phyloP scores from a whole-genome alignment of 2,113 vertebrate species.

The Coptodon rendalli region DNA sequence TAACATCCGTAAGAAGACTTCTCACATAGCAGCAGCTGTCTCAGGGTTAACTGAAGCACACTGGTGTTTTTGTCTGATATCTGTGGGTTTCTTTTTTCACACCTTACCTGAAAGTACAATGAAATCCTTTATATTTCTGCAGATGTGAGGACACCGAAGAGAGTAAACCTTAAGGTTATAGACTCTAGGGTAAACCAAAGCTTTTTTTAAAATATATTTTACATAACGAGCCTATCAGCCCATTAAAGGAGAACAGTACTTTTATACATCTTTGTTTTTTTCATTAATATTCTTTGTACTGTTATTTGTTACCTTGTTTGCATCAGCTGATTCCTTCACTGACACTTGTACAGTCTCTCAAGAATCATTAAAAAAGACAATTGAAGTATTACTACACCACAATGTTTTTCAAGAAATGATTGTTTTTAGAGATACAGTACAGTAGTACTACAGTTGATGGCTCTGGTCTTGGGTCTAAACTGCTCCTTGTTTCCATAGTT shows the following conservation, averaged over 20 bases:
- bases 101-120: conserved; percentile 47
- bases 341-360: not conserved
- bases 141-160: conserved; percentile 85
- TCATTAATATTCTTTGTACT: conserved; percentile 14
- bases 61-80: conserved; percentile 17
- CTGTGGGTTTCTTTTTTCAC: conserved; percentile 16
- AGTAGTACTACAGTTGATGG: not conserved
- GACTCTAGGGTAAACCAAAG: conserved; percentile 80
- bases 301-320: conserved; percentile 70
- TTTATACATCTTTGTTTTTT: conserved; percentile 30
- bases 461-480: not conserved
- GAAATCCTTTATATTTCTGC: conserved; percentile 80
- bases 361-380: not conserved
- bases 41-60: conserved; percentile 4
- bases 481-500: conserved; percentile 35
- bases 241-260: conserved; percentile 45
- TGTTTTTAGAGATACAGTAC: not conserved
- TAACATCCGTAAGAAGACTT: not conserved
- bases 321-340: conserved; percentile 21
- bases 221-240: conserved; percentile 62
- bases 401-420: not conserved
- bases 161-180: conserved; percentile 79
- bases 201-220: conserved; percentile 35
- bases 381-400: not conserved
- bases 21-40: not conserved